Evolutionary conservation across 2,113 vertebrate species (phyloP).

Genomic region (Lagopus muta): DNA sequence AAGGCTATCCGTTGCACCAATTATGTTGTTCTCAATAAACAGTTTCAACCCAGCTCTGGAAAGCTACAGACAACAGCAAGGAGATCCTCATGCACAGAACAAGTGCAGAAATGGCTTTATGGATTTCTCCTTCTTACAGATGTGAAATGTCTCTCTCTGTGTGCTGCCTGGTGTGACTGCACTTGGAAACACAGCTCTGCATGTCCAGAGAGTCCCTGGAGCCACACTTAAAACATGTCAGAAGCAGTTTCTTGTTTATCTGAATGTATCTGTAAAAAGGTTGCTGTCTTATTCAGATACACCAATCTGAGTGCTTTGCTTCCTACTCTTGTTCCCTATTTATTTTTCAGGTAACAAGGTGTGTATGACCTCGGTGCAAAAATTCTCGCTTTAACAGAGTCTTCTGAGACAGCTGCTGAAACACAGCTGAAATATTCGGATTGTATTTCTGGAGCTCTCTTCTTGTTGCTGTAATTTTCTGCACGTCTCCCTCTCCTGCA

Average conservation of each 20-base stretch:
- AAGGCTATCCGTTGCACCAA: not conserved
- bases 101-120: not conserved
- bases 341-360: conserved; percentile 39
- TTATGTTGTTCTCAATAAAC: not conserved
- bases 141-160: not conserved
- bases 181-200: not conserved
- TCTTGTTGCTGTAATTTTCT: not conserved
- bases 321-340: not conserved
- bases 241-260: not conserved
- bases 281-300: not conserved
- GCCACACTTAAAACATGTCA: not conserved
- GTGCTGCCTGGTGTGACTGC: not conserved
- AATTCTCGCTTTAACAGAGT: not conserved
- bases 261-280: not conserved
- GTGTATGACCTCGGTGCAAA: not conserved
- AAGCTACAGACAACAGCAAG: not conserved
- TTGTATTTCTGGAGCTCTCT: not conserved
- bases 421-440: not conserved
- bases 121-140: not conserved
- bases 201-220: not conserved
- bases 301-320: not conserved
- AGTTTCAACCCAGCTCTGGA: not conserved
- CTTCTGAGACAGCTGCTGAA: conserved; percentile 14
- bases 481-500: rapidly evolving
- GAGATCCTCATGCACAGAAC: not conserved